These are phyloP conservation scores for Leptobrachium ailaonicum DNA, from an alignment of 2,113 vertebrate species.

Conservation along the genomic window DNA sequence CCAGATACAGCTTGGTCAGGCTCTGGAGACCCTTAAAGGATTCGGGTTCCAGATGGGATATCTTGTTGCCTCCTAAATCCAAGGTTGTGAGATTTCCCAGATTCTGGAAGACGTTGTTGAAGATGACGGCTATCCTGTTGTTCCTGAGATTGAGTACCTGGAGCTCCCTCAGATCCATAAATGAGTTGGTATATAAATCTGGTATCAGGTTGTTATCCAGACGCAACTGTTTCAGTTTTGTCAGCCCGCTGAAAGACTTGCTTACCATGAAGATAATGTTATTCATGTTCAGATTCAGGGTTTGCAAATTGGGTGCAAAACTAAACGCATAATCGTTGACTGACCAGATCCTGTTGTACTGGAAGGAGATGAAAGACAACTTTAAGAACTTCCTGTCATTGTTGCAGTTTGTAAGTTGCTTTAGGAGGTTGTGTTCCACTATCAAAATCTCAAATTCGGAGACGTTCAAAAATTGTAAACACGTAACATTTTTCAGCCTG, in stretches of 20 bases:
- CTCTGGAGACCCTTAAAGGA: conserved; percentile 67
- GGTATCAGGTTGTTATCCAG: conserved; percentile 82
- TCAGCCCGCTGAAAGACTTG: conserved; percentile 64
- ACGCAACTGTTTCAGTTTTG: conserved; percentile 63
- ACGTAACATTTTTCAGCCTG: conserved; percentile 36
- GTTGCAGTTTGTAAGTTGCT: conserved; percentile 37
- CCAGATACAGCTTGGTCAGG: conserved; percentile 73
- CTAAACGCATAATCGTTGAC: conserved; percentile 59
- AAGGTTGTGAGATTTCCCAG: conserved; percentile 65
- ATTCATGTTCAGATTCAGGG: conserved; percentile 75
- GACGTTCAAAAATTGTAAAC: conserved; percentile 52
- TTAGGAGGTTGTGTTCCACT: conserved; percentile 72
- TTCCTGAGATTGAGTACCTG: conserved; percentile 73
- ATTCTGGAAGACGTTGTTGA: conserved; percentile 60
- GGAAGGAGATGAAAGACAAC: conserved; percentile 63
- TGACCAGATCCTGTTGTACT: conserved; percentile 75
- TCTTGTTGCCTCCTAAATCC: conserved; percentile 79
- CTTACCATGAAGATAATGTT: conserved; percentile 65
- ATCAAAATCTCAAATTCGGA: conserved; percentile 44
- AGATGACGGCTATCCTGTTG: conserved; percentile 77
- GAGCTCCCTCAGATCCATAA: conserved; percentile 67
- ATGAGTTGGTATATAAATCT: conserved; percentile 62
- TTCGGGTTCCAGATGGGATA: conserved; percentile 56
- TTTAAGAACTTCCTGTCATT: rapidly evolving
- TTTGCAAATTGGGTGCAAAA: conserved; percentile 59